Percentiles rank a stretch among this genome's conserved stretches.
Evolutionary conservation across 2,113 vertebrate species (phyloP).

Genomic region (Furnarius figulus): DNA sequence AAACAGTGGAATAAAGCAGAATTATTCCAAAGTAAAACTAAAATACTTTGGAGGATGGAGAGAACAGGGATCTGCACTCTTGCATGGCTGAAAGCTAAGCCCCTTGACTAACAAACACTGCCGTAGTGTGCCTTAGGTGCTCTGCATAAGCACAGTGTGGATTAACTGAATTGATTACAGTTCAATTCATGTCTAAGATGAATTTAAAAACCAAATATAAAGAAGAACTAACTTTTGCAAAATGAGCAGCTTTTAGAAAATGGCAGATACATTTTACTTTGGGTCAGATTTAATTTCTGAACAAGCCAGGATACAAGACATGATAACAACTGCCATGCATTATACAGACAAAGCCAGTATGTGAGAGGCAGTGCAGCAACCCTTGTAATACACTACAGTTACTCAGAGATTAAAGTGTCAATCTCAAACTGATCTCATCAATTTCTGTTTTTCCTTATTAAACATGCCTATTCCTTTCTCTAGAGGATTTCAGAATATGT

Average conservation of each 20-base stretch:
- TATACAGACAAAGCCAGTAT: not conserved
- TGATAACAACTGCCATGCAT: not conserved
- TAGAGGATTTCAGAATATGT: not conserved
- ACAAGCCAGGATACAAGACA: not conserved
- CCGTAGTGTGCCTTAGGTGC: not conserved
- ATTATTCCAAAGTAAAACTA: not conserved
- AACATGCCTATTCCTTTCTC: not conserved
- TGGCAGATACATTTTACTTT: not conserved
- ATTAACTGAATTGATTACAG: not conserved
- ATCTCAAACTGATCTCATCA: not conserved
- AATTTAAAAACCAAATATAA: not conserved
- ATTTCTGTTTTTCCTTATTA: not conserved
- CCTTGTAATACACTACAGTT: not conserved
- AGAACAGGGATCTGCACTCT: not conserved
- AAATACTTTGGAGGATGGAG: not conserved
- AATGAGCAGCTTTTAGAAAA: not conserved
- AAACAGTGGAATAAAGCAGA: not conserved
- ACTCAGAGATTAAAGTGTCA: not conserved
- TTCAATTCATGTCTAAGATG: not conserved
- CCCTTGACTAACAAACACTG: not conserved
- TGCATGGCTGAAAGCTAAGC: not conserved
- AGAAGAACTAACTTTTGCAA: not conserved
- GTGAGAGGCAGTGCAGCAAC: not conserved
- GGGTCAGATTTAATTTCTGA: not conserved
- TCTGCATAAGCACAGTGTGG: not conserved